These are phyloP conservation scores for Telmatochromis brachygnathus DNA, from an alignment of 2,113 vertebrate genomes.

Conservation along the genomic window DNA sequence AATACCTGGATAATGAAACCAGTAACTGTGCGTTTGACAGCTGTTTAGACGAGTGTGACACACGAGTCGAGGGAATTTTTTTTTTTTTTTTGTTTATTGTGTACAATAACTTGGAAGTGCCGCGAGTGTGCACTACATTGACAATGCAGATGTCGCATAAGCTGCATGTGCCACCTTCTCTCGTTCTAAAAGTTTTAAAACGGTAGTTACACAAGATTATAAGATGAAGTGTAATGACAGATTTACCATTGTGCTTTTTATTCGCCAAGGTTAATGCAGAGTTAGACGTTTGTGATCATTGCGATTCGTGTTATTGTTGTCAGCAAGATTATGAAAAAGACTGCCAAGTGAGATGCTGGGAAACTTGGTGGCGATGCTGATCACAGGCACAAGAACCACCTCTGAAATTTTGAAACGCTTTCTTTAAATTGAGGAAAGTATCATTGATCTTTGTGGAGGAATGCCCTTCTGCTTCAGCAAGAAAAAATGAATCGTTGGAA, in stretches of 20 bases:
- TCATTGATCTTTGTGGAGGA: not conserved
- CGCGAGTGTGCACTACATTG: rapidly evolving
- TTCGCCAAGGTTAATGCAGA: not conserved
- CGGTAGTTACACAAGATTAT: not conserved
- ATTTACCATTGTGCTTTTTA: not conserved
- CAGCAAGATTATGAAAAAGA: not conserved
- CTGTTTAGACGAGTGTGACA: not conserved
- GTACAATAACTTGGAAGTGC: not conserved
- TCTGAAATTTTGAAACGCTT: not conserved
- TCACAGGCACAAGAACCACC: not conserved
- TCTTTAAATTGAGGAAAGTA: not conserved
- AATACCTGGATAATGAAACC: slow-evolving; percentile 4
- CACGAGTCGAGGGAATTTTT: not conserved
- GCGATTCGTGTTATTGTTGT: rapidly evolving
- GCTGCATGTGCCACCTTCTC: not conserved
- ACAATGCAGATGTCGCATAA: not conserved
- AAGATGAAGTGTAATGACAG: not conserved
- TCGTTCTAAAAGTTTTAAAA: not conserved
- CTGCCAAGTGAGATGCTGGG: not conserved
- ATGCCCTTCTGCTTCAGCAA: not conserved
- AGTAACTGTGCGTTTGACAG: not conserved
- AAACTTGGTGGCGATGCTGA: rapidly evolving
- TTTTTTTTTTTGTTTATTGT: not conserved
- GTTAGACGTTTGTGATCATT: not conserved
- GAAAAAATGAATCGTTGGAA: not conserved